phyloP scores from a whole-genome alignment of 2,797 vertebrate species.

The Urophycis tenuis region DNA sequence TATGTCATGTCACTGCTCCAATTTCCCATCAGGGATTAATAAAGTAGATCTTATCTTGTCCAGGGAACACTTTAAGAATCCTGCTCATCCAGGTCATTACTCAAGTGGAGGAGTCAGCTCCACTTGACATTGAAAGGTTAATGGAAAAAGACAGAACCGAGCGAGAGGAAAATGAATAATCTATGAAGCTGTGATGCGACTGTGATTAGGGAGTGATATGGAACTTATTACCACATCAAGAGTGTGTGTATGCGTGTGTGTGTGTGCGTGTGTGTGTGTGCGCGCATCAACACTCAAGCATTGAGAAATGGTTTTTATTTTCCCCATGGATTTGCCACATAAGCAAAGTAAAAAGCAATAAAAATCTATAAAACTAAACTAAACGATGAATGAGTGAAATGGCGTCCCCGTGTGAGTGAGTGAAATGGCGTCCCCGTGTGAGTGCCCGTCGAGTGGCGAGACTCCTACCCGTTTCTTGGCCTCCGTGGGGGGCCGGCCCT shows the following conservation, averaged over 20 bases:
- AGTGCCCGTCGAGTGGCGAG: no score
- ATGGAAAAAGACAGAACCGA: neutral
- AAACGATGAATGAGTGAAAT: no score
- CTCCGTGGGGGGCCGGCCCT: constrained; percentile 69
- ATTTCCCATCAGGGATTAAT: neutral
- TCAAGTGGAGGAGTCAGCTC: neutral
- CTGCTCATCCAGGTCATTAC: neutral
- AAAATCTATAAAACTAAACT: no score
- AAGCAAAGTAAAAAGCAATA: no score
- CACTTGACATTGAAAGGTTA: neutral
- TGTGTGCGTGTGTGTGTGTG: no score
- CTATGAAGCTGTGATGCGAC: neutral
- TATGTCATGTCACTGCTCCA: neutral
- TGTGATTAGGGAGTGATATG: neutral
- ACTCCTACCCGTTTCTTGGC: constrained; percentile 93
- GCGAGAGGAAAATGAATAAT: neutral
- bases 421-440: neutral
- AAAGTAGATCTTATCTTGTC: neutral
- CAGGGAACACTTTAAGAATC: neutral
- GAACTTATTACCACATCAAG: neutral
- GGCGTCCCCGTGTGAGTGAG: neutral
- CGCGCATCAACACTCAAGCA: neutral
- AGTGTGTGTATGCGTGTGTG: neutral
- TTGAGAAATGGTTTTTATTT: neutral
- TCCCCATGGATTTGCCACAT: neutral